Evolutionary conservation across 2,797 vertebrate species (phyloP), one percentile per base, ranked within the genome.

Genomic region (Acipenser ruthenus): DNA sequence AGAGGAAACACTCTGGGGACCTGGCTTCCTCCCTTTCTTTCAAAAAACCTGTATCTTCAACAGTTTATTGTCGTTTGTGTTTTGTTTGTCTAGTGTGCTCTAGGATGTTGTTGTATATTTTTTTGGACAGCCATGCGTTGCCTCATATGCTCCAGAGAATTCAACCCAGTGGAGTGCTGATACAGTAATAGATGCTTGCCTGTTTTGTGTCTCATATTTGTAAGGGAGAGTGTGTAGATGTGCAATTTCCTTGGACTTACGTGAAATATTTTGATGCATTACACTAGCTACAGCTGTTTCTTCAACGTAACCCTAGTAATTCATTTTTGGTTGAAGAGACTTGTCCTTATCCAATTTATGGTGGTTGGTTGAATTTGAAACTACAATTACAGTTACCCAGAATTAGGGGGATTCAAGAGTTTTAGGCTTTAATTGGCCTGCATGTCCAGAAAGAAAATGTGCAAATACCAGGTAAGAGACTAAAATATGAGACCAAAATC

Each of bases 1-100:
- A 6, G 18, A 62, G 13, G 15, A 12, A 23, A 62, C 23, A 4
- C 60, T 23, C 60, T 23, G 13, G 60, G 37, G 60, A 18, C 10
- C 50, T 8, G 7, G 7, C 55, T 12, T 2, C 12, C 56, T 61
- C 65, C 56, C 58, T 61, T 55, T 55, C 56, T 55, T 50, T 51
- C 50, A n/a, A 4, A 49, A 60, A 50, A 6, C 4, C 58, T 52
- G 10, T 50, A 18, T 18, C 49, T 15, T 67, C 65, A 67, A 60
- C 65, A 60, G 59, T 67, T 67, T 61, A 60, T 48, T 60, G 6
- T 23, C 65, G 7, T 50, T 52, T 50, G 64, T 60, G 50, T 61
- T 61, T 10, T 9, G 23, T 49, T 8, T n/a, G 15, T 6, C 49
- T 11, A 15, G 49, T 60, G 56, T 50, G 8, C 60, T 23, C 50